Percentiles rank a stretch among this genome's conserved stretches.
These are phyloP conservation scores for Fragum whitleyi DNA, from an alignment of 2,888 invertebrate species.

Conservation along the genomic window DNA sequence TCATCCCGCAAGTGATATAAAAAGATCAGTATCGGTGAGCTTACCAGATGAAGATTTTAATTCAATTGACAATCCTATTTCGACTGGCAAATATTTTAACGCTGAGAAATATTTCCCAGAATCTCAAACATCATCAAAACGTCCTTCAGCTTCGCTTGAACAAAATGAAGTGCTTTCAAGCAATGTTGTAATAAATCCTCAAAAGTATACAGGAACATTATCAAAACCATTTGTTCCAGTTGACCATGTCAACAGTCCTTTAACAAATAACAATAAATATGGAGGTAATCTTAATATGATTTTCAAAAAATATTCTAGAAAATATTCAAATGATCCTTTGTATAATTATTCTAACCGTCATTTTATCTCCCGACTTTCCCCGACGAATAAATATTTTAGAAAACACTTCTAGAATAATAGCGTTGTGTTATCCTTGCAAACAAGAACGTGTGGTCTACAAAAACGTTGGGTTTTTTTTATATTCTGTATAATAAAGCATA, in stretches of 20 bases:
- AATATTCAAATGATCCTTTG: not conserved
- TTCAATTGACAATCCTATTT: not conserved
- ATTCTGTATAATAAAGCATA: too few species aligned
- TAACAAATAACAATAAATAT: not conserved
- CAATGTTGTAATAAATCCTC: too few species aligned
- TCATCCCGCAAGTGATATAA: not conserved
- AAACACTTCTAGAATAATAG: too few species aligned
- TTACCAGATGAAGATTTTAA: not conserved
- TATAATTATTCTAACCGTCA: not conserved
- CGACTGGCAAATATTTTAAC: not conserved
- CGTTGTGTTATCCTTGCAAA: too few species aligned
- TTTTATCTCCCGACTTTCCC: not conserved
- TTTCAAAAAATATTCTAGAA: not conserved
- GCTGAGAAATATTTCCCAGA: not conserved
- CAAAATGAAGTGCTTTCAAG: too few species aligned
- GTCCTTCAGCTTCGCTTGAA: too few species aligned
- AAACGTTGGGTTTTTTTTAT: too few species aligned
- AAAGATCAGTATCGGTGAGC: not conserved
- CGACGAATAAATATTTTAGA: too few species aligned
- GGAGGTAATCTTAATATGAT: not conserved
- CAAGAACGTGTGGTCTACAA: too few species aligned
- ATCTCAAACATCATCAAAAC: not conserved
- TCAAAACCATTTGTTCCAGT: too few species aligned
- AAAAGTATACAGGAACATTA: too few species aligned
- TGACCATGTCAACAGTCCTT: not conserved